A percentile compares a stretch with the other conserved stretches of the same genome.
Evolutionary conservation across 2,797 vertebrate species (phyloP).

Genomic region (Yasuhikotakia modesta): DNA sequence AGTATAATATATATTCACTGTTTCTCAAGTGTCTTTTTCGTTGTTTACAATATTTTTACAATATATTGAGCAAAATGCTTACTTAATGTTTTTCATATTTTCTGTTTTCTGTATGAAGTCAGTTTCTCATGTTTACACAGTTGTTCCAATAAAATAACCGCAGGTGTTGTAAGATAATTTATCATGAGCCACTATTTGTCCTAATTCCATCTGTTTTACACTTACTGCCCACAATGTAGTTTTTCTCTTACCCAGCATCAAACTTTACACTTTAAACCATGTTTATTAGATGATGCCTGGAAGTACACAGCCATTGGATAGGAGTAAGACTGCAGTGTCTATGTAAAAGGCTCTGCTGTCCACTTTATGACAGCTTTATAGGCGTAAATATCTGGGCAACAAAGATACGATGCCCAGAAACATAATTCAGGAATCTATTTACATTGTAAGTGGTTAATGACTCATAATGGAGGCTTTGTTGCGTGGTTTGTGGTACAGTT

Average conservation of each 20-base stretch:
- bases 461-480: slow-evolving; percentile 47
- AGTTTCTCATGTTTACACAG: too few relatives aligned
- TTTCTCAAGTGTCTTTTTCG: too few relatives aligned
- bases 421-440: slow-evolving; percentile 49
- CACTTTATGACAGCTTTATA: slow-evolving; percentile 34
- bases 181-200: too few relatives aligned
- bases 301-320: background rate
- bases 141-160: too few relatives aligned
- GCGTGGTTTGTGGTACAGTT: background rate
- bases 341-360: slow-evolving; percentile 16
- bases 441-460: slow-evolving; percentile 50
- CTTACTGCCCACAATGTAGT: background rate
- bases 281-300: background rate
- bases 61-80: too few relatives aligned
- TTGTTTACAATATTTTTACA: too few relatives aligned
- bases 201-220: too few relatives aligned
- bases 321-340: background rate
- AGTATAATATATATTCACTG: too few relatives aligned
- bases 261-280: slow-evolving; percentile 21
- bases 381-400: slow-evolving; percentile 29
- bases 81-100: too few relatives aligned
- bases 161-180: too few relatives aligned
- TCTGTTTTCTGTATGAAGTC: too few relatives aligned
- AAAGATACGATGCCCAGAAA: slow-evolving; percentile 38
- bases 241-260: background rate